Percentiles rank a stretch among this genome's conserved stretches.
Conservation (phyloP, 2,113 vertebrate species). For the Bambusicola thoracicus region DNA sequence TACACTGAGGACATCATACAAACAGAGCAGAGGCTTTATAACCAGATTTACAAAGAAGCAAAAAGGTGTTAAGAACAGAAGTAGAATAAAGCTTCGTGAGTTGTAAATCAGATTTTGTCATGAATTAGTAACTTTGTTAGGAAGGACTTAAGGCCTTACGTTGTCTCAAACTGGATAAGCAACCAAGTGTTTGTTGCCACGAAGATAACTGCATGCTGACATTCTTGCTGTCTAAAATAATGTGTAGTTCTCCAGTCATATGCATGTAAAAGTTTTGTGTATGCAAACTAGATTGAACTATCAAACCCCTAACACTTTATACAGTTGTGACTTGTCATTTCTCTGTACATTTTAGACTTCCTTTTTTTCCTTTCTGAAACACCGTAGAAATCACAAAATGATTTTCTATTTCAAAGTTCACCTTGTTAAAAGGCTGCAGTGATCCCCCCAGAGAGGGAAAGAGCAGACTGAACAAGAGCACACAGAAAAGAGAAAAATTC, state of each 20-base stretch:
- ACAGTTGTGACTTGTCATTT: neutral
- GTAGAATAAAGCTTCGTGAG: neutral
- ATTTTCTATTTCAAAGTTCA: conserved; percentile 37
- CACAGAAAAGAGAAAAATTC: conserved; percentile 18
- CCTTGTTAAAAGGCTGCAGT: conserved; percentile 26
- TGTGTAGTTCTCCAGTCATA: neutral
- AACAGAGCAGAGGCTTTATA: neutral
- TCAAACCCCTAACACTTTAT: neutral
- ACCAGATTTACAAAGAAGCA: neutral
- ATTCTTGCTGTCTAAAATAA: neutral
- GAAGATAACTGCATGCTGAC: neutral
- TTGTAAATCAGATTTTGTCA: neutral
- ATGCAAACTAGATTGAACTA: neutral
- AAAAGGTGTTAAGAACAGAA: neutral
- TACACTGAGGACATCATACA: neutral
- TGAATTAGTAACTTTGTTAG: neutral
- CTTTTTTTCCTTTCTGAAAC: neutral
- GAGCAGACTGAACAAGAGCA: neutral
- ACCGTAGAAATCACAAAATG: neutral
- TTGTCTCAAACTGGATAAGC: neutral
- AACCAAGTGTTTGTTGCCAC: neutral
- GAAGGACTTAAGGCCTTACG: neutral
- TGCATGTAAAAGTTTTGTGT: neutral
- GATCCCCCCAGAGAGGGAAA: neutral
- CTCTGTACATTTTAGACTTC: neutral